phyloP scores from a whole-genome alignment of 2,113 vertebrate genomes.

The Panthera uncia region DNA sequence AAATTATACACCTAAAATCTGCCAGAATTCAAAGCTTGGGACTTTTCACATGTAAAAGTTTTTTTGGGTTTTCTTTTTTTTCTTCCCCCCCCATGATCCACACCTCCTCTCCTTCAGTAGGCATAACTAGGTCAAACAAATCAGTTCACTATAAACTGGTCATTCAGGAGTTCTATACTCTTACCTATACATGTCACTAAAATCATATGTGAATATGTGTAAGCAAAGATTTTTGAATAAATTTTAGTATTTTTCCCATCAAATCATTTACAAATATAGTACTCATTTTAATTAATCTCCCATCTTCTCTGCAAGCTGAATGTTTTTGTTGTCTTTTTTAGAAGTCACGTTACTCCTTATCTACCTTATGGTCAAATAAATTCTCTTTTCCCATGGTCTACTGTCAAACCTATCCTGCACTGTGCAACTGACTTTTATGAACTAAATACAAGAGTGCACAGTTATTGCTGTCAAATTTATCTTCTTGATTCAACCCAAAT shows the following conservation, averaged over 20 bases:
- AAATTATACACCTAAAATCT: not conserved
- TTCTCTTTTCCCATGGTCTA: not conserved
- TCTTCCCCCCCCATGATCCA: not conserved
- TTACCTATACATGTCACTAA: not conserved
- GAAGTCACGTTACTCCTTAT: not conserved
- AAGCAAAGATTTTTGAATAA: not conserved
- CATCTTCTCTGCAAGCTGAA: not conserved
- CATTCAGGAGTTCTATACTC: not conserved
- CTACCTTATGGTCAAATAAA: conserved; percentile 56
- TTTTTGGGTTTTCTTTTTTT: not conserved
- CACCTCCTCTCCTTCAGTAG: not conserved
- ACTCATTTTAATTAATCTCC: not conserved
- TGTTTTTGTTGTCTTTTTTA: not conserved
- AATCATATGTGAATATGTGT: not conserved
- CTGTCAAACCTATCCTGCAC: conserved; percentile 40
- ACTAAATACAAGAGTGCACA: conserved; percentile 10
- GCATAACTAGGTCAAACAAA: not conserved
- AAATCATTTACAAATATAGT: not conserved
- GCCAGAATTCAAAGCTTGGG: not conserved
- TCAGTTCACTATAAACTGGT: not conserved
- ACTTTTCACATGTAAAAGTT: not conserved
- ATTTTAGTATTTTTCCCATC: not conserved
- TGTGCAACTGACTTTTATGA: conserved; percentile 42
- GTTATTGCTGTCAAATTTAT: conserved; percentile 64
- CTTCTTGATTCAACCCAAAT: conserved; percentile 45